Conservation (phyloP, 2,797 vertebrate species). For the Notoglanidium macrostoma region DNA sequence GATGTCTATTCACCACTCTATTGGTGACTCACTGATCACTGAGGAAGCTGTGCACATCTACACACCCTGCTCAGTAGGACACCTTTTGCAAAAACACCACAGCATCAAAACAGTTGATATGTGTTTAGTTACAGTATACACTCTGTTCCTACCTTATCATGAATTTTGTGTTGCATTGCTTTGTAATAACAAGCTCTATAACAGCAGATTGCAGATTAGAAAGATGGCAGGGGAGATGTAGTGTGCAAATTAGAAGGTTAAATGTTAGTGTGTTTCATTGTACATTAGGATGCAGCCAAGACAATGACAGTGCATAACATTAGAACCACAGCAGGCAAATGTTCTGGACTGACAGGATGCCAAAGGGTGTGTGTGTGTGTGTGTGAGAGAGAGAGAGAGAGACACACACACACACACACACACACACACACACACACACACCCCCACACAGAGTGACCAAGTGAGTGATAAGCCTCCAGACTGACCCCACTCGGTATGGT, state of each 20-base stretch:
- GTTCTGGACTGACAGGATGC: slow-evolving; percentile 4
- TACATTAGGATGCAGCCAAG: slow-evolving; percentile 5
- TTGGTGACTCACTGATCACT: neutral
- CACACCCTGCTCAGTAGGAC: slow-evolving; percentile 3
- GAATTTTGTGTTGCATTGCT: neutral
- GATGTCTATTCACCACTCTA: neutral
- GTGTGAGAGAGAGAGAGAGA: neutral
- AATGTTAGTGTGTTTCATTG: neutral
- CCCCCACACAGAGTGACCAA: neutral
- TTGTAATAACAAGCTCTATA: neutral
- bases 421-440: neutral
- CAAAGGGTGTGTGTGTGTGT: neutral
- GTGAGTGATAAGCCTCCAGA: slow-evolving; percentile 17
- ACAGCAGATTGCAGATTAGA: neutral
- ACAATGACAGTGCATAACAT: slow-evolving; percentile 8
- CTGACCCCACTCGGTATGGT: slow-evolving; percentile 26
- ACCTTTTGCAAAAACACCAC: neutral
- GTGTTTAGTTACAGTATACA: neutral
- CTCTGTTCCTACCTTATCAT: neutral
- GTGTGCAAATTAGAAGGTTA: slow-evolving; percentile 26
- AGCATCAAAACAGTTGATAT: neutral
- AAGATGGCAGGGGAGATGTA: slow-evolving; percentile 1
- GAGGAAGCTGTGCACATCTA: neutral
- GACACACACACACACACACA: neutral
- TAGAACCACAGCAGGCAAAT: slow-evolving; percentile 32